phyloP scores from a whole-genome alignment of 2,888 invertebrate genomes.

The Eupeodes latifasciatus region DNA sequence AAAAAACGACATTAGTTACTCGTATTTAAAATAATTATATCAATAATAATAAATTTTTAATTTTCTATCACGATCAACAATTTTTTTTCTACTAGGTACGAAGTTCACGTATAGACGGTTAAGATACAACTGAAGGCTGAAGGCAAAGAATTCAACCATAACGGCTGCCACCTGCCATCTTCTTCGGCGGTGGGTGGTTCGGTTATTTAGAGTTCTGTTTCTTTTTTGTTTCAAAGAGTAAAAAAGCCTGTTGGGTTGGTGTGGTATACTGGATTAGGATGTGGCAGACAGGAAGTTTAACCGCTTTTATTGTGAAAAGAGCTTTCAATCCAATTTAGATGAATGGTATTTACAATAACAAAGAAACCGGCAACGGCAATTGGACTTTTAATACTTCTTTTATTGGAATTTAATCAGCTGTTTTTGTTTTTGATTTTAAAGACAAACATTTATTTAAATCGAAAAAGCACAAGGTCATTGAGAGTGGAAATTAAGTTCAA shows the following conservation, averaged over 20 bases:
- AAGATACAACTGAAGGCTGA: slow-evolving; percentile 60
- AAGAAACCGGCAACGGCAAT: slow-evolving; percentile 31
- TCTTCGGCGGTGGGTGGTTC: slow-evolving; percentile 4
- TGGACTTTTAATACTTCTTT: slow-evolving; percentile 21
- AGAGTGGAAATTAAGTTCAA: slow-evolving; percentile 1
- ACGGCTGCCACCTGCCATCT: slow-evolving; percentile 24
- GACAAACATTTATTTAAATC: background rate
- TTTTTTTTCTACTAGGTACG: background rate
- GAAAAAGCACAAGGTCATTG: slow-evolving; percentile 16
- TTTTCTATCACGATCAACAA: background rate
- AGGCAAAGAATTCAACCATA: slow-evolving; percentile 37
- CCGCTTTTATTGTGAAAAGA: slow-evolving; percentile 33
- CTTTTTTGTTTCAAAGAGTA: background rate
- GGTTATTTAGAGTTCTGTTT: slow-evolving; percentile 20
- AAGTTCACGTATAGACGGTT: slow-evolving; percentile 50
- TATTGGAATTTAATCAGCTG: slow-evolving; percentile 45
- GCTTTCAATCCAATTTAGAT: slow-evolving; percentile 16
- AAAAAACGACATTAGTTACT: background rate
- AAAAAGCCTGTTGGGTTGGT: slow-evolving; percentile 32
- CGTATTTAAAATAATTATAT: no score
- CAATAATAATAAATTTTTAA: background rate
- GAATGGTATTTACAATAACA: slow-evolving; percentile 8
- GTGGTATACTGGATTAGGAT: slow-evolving; percentile 1
- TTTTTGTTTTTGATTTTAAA: slow-evolving; percentile 1
- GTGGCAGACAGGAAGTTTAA: slow-evolving; percentile 28